Percentiles rank a stretch among this genome's conserved stretches.
Conservation (phyloP, 2,888 invertebrate genomes). For the Sinotaia quadrata region DNA sequence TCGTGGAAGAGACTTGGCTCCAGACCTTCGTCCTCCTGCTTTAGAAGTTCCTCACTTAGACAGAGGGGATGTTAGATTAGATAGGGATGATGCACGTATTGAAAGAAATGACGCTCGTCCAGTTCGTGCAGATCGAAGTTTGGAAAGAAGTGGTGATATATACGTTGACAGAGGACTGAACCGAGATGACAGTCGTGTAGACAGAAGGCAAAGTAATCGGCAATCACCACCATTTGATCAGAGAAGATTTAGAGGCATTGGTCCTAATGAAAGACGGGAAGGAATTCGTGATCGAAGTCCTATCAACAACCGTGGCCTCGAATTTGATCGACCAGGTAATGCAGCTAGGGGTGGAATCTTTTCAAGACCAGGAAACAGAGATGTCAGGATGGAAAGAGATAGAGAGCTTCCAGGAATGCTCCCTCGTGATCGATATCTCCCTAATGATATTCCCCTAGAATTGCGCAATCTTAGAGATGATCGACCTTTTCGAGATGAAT, state of each 20-base stretch:
- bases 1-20: conserved; percentile 11
- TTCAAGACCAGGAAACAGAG: conserved; percentile 17
- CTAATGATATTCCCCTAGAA: background rate
- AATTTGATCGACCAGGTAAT: conserved; percentile 12
- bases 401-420: conserved; percentile 29
- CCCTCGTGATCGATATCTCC: background rate
- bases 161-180: conserved; percentile 28
- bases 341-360: background rate
- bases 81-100: conserved; percentile 22
- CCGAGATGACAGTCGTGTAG: conserved; percentile 16
- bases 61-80: conserved; percentile 15
- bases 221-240: background rate
- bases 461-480: conserved; percentile 18
- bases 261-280: too few relatives aligned
- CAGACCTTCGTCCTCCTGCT: background rate
- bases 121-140: conserved; percentile 24
- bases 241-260: conserved; percentile 10
- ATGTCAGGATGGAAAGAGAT: conserved; percentile 32
- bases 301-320: conserved; percentile 17
- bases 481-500: conserved; percentile 10
- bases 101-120: conserved; percentile 27
- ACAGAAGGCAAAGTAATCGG: conserved; percentile 17
- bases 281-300: conserved; percentile 23
- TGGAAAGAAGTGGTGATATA: conserved; percentile 3
- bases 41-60: background rate